These are phyloP conservation scores for Agrotis puta DNA, from an alignment of 2,888 invertebrate species.

Conservation along the genomic window DNA sequence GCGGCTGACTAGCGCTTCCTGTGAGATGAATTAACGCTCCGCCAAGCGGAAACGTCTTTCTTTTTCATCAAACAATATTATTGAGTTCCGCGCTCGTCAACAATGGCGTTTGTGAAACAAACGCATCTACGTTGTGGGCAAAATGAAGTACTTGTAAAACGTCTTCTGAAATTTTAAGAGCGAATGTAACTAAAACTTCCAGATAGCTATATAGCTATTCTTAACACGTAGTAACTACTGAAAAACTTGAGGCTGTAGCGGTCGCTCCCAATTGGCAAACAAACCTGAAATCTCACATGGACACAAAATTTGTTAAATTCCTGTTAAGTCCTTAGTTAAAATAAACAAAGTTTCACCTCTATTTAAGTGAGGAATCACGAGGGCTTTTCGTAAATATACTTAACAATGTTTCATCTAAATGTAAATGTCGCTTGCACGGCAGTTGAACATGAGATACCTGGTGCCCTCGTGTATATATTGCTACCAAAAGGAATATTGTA, in stretches of 20 bases:
- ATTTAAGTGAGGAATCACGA: conserved; percentile 17
- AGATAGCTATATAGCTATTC: conserved; percentile 20
- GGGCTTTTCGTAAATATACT: conserved; percentile 19
- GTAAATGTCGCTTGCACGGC: conserved; percentile 20
- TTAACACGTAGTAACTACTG: conserved; percentile 24
- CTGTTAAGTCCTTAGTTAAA: conserved; percentile 15
- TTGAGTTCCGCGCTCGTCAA: conserved; percentile 52
- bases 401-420: conserved; percentile 31
- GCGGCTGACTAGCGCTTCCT: conserved; percentile 71
- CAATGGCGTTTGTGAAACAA: conserved; percentile 50
- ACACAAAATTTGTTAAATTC: conserved; percentile 25
- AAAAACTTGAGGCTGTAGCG: conserved; percentile 15
- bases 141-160: conserved; percentile 20
- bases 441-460: conserved; percentile 25
- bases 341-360: conserved; percentile 28
- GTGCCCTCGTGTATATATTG: conserved; percentile 10
- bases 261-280: conserved; percentile 21
- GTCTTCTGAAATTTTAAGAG: neutral
- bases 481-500: conserved; percentile 20
- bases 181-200: neutral
- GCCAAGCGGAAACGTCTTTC: conserved; percentile 81
- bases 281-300: conserved; percentile 25
- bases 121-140: conserved; percentile 17
- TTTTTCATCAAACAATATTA: conserved; percentile 77
- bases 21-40: conserved; percentile 81